Base-by-base conservation (phyloP, 2,113 vertebrate species). In the Otis tarda region DNA sequence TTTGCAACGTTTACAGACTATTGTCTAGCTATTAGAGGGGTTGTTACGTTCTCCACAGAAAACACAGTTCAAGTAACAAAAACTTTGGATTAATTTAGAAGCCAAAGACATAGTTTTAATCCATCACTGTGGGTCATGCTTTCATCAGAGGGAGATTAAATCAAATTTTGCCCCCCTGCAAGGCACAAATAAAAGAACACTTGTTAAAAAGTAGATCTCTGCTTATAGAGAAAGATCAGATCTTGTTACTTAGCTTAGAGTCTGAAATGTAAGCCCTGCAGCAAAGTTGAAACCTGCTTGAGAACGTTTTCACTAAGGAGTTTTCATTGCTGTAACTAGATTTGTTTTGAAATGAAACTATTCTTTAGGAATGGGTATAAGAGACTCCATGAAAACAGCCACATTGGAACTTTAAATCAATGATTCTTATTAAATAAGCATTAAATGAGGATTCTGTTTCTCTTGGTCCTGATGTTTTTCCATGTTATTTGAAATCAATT, bases 181-280 rank as follows among this genome's bases (percentile, higher is more conserved):
- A 84, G 91, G 74, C 83, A 93, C 35, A 89, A 92, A 93, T 69
- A 81, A 82, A 93, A 83, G 65, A 89, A 78, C 77, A 89, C 74
- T 91, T 95, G 65, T 93, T 95, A 89, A 93, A 89, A 95, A 95
- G 87, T 82, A 78, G 60, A 79, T 79, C 43, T 82, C 33, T 84
- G 27, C 64, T 93, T 88, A 73, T 61, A 61, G 35, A 91, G 47
- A 86, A 90, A 67, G 33, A 93, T 64, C 74, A 84, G 53, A 93
- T 89, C 39, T 89, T 89, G 39, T 95, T 92, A 76, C 12, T 55
- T 81, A 81, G 33, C 14, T 67, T 52, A 47, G 43, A 78, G 33
- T 69, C 27, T 95, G 74, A 92, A 89, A 89, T 75, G 24, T 81
- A 94, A 87, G 65, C 87, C 89, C 89, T 84, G 60, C 30, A 87